phyloP scores from a whole-genome alignment of 2,113 vertebrate species.

The Paralichthys olivaceus region DNA sequence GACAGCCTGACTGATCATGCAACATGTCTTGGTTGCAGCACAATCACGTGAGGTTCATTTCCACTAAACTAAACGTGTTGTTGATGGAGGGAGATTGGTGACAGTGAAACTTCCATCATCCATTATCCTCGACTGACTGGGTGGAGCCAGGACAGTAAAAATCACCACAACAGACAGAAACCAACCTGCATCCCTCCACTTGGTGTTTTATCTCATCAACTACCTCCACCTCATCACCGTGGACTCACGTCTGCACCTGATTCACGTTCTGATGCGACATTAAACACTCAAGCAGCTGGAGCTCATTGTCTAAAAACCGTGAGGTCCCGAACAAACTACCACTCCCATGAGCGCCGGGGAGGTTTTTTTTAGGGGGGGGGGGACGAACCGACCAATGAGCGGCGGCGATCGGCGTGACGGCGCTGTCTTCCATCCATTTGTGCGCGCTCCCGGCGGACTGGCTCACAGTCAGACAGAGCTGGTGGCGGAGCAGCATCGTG shows the following conservation, averaged over 20 bases:
- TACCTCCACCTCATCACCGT: background rate
- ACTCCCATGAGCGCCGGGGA: slow-evolving; percentile 27
- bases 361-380: background rate
- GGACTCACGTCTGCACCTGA: no score
- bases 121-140: no score
- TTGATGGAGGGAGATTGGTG: no score
- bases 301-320: background rate
- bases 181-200: no score
- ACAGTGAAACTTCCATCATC: no score
- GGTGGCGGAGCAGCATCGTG: background rate
- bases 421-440: slow-evolving; percentile 67
- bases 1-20: no score
- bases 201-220: background rate
- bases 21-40: no score
- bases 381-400: slow-evolving; percentile 49
- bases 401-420: slow-evolving; percentile 49
- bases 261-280: background rate
- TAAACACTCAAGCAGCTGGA: background rate
- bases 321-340: slow-evolving; percentile 60
- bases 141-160: no score
- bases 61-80: no score
- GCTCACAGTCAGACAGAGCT: background rate
- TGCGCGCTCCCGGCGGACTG: slow-evolving; percentile 37
- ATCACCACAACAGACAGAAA: no score
- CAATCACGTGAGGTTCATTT: no score